Evolutionary conservation across 2,888 invertebrate genomes (phyloP), one percentile per base, ranked within the genome.

Genomic region (Cosmia trapezina): DNA sequence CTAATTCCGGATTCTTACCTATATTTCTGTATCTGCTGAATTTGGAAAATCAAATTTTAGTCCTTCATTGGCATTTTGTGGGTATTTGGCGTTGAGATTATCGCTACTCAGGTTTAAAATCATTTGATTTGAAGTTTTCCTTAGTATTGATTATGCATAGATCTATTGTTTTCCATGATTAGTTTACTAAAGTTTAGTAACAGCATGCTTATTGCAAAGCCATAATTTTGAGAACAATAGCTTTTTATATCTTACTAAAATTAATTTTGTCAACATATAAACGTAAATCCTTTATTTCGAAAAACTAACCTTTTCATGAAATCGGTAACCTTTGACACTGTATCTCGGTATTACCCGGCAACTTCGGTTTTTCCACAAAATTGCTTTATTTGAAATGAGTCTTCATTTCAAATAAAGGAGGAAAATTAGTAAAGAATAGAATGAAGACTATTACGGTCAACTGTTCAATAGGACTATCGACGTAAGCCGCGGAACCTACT

Each of bases 361-460:
- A 28, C 14, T 11, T 33, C 33, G 66, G 65, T 22, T 80, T 72
- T 80, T 72, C 45, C 68, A 65, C 17, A 59, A 37, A 19, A 43
- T 47, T 28, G n/a, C 41, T 22, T 47, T 8, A 22, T 59, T 62
- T 45, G n/a, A 7, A 47, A 63, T 79, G 43, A 57, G 47, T 79
- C 12, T 68, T 64, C 17, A 19, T 70, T 76, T 22, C 22, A 57
- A 11, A n/a, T 7, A 9, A 37, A 80, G 17, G 62, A 80, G 80
- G 79, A 80, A 80, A 80, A 80, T 47, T 5, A 12, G 0, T 37
- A 7, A 37, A 54, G 11, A 69, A 62, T 66, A 49, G 11, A 49
- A 19, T 62, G 4, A 49, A 28, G 43, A 53, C 49, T n/a, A 33
- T 45, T 59, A 33, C 61, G 54, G 66, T 47, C 49, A 54, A 37